Evolutionary conservation across 1,140 invertebrate species (phyloP).

Genomic region (Bombus waltoni): DNA sequence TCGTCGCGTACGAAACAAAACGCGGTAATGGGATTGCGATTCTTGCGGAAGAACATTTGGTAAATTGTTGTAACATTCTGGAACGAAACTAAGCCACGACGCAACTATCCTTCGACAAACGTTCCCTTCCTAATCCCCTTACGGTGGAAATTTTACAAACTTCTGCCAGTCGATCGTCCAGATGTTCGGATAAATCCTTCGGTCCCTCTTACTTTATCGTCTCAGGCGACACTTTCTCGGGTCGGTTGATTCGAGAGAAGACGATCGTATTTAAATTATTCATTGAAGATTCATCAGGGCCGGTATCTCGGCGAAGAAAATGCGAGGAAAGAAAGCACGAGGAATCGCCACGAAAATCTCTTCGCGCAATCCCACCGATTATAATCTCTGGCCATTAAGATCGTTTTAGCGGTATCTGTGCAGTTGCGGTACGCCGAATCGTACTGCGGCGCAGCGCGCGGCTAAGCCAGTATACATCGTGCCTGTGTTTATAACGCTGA

Average conservation of each 20-base stretch:
- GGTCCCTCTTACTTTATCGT: not conserved
- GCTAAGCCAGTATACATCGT: not conserved
- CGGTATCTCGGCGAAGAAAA: not conserved
- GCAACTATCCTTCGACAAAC: too few relatives aligned
- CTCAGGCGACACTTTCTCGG: not conserved
- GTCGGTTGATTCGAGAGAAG: too few relatives aligned
- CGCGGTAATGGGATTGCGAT: too few relatives aligned
- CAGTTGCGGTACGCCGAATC: conserved; percentile 18
- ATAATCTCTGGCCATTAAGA: conserved; percentile 34
- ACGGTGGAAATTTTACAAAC: too few relatives aligned
- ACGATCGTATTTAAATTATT: not conserved
- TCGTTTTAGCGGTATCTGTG: conserved; percentile 13
- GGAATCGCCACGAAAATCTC: not conserved
- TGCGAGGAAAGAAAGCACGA: not conserved
- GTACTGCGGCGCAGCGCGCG: not conserved
- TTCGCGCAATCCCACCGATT: not conserved
- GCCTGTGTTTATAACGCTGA: conserved; percentile 59
- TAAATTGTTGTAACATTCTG: too few relatives aligned
- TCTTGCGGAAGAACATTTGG: too few relatives aligned
- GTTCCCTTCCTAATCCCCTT: too few relatives aligned
- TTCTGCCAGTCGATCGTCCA: too few relatives aligned
- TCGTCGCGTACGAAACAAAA: too few relatives aligned
- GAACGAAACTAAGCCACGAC: too few relatives aligned
- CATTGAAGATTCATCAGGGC: not conserved
- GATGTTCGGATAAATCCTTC: not conserved